Evolutionary conservation across 2,113 vertebrate species (phyloP), one percentile per base, ranked within the genome.

Genomic region (Muntiacus muntjak): DNA sequence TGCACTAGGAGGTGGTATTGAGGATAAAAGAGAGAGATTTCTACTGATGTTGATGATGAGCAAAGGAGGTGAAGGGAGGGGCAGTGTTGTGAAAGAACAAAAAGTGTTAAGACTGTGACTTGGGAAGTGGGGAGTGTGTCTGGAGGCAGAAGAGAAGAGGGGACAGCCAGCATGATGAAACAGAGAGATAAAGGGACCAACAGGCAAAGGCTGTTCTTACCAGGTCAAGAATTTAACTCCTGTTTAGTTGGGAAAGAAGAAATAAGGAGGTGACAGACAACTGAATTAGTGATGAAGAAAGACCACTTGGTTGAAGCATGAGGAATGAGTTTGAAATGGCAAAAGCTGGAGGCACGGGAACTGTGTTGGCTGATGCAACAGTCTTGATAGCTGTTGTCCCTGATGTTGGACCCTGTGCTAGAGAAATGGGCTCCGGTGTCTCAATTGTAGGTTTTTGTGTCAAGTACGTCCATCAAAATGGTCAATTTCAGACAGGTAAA

Each of bases 371-470:
- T 40, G 14, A 52, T 21, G 10, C 7, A 12, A 0, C 23, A 11
- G 43, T 30, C 57, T 0, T 60, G 1, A 5, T 36, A 28, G 47
- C 84, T 3, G 0, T 47, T 15, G 0, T 40, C 88, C 23, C 6
- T 30, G 74, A 16, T 26, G 1, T 13, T 26, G 23, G 82, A 21
- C 54, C 6, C 15, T 13, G 2, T 0, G 33, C 3, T 15, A 26
- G 62, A 19, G 71, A 47, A 67, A 21, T 23, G 26, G 52, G 62
- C 19, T 83, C 36, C 23, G 28, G 26, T 2, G 5, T 45, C 4
- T 87, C 62, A 8, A 50, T 23, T 43, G n/a, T 78, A 3, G 57
- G 10, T 40, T 79, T 78, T 76, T 54, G n/a, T 76, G 67, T 55
- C 33, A 13, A 28, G 21, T 10, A 33, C 0, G 0, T 57, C 52